Percentiles rank a stretch among this genome's conserved stretches.
phyloP scores from a whole-genome alignment of 2,888 invertebrate genomes.

The Reticulitermes lucifugus region DNA sequence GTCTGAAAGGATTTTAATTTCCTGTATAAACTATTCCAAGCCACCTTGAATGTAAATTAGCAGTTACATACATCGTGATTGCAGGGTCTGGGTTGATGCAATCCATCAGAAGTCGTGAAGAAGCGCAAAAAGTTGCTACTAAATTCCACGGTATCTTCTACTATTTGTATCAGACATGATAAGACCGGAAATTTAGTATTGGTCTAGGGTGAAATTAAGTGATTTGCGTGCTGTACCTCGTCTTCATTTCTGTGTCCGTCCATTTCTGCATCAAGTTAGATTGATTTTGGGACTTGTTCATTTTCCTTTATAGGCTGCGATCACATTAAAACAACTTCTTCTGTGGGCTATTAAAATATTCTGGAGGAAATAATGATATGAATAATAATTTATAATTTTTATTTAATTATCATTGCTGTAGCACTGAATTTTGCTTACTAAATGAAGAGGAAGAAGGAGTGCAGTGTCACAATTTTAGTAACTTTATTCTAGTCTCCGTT shows the following conservation, averaged over 20 bases:
- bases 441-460: too few relatives aligned
- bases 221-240: not conserved
- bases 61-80: not conserved
- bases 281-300: too few relatives aligned
- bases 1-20: conserved; percentile 21
- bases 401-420: too few relatives aligned
- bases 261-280: not conserved
- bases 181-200: not conserved
- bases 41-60: conserved; percentile 14
- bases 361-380: too few relatives aligned
- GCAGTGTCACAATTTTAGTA: too few relatives aligned
- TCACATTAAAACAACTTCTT: too few relatives aligned
- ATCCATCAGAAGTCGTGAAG: conserved; percentile 24
- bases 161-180: not conserved
- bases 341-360: too few relatives aligned
- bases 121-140: not conserved
- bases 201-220: not conserved
- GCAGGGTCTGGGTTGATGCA: not conserved
- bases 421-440: too few relatives aligned
- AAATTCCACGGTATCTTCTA: not conserved
- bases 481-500: too few relatives aligned
- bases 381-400: too few relatives aligned
- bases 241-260: not conserved
- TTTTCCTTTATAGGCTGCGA: too few relatives aligned
- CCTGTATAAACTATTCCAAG: conserved; percentile 21